Percentiles rank a stretch among this genome's conserved stretches.
phyloP scores from a whole-genome alignment of 2,797 vertebrate genomes.

The Bradypodion pumilum region DNA sequence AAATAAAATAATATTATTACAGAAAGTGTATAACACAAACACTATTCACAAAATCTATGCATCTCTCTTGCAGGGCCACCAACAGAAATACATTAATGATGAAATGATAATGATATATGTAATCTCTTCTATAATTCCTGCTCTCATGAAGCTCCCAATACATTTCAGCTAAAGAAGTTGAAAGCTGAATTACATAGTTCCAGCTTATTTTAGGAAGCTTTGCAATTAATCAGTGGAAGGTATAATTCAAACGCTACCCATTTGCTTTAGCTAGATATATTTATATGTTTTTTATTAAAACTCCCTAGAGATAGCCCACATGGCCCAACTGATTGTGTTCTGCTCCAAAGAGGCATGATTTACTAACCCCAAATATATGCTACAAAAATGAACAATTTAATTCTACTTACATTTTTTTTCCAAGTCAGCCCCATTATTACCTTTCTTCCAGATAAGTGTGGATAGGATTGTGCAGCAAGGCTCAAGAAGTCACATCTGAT shows the following conservation, averaged over 20 bases:
- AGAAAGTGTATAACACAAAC: neutral
- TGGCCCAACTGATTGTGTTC: neutral
- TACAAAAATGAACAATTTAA: neutral
- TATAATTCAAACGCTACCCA: neutral
- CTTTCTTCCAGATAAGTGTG: too few relatives aligned
- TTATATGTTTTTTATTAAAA: neutral
- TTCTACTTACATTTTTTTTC: neutral
- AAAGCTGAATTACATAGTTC: neutral
- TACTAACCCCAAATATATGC: neutral
- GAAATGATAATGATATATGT: neutral
- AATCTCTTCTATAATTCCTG: neutral
- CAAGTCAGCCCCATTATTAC: too few relatives aligned
- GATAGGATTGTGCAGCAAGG: neutral
- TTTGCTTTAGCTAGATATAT: neutral
- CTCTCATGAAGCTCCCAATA: neutral
- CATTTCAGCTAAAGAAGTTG: neutral
- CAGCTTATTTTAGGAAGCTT: neutral
- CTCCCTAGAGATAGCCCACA: neutral
- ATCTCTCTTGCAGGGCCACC: slow-evolving; percentile 6
- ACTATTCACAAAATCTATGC: neutral
- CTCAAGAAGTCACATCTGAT: neutral
- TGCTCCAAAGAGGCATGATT: neutral
- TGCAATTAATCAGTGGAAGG: neutral
- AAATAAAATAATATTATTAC: slow-evolving; percentile 48
- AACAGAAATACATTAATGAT: neutral